Evolutionary conservation across 2,797 vertebrate species (phyloP).

Genomic region (Chelmon rostratus): DNA sequence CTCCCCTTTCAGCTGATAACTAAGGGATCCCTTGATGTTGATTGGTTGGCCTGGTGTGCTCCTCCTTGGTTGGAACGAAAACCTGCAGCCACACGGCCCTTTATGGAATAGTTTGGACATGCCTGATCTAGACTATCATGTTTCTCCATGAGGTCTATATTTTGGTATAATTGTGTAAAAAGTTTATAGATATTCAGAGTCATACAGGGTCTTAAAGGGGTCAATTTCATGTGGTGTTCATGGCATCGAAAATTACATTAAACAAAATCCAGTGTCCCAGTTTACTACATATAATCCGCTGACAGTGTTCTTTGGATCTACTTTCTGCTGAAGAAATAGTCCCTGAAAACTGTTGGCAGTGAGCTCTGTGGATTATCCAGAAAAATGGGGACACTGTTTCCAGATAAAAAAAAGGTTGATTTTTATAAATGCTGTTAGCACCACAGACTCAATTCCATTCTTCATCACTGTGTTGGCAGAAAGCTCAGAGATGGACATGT

Average conservation of each 20-base stretch:
- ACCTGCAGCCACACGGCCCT: no score
- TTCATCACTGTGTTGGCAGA: not conserved
- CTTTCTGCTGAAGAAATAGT: constrained; percentile 19
- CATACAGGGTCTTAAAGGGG: not conserved
- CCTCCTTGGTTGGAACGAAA: no score
- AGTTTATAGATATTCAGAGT: not conserved
- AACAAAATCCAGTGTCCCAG: constrained; percentile 9
- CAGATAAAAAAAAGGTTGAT: not conserved
- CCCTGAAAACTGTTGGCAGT: constrained; percentile 14
- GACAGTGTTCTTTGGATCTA: constrained; percentile 15
- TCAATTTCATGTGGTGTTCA: constrained; percentile 3
- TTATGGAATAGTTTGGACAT: no score
- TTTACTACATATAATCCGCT: constrained; percentile 2
- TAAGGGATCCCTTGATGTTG: no score
- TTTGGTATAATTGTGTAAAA: not conserved
- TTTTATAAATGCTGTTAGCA: not conserved
- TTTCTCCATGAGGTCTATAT: not conserved
- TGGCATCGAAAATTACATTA: not conserved
- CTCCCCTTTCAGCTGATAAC: no score
- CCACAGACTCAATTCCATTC: not conserved
- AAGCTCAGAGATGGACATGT: not conserved
- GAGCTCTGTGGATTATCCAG: constrained; percentile 17
- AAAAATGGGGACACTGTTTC: constrained; percentile 20
- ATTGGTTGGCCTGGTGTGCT: no score
- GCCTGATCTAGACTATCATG: no score